Conservation (phyloP, 2,113 vertebrate genomes). For the Cottus gobio region DNA sequence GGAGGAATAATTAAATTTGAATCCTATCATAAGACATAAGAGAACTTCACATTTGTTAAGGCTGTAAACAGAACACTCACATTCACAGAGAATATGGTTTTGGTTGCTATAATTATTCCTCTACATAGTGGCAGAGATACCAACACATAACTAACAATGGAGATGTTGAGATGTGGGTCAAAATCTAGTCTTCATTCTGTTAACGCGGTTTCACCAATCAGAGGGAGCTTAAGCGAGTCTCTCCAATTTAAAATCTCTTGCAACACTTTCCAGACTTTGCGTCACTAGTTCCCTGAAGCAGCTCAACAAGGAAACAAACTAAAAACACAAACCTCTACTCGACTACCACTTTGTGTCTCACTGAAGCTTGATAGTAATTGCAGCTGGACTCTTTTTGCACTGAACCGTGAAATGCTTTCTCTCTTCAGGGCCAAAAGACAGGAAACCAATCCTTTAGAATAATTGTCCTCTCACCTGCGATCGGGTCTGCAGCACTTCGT, state of each 20-base stretch:
- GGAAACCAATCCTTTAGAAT: neutral
- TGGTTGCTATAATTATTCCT: neutral
- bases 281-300: no score
- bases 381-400: neutral
- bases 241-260: neutral
- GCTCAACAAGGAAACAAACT: no score
- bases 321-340: no score
- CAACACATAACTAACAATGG: neutral
- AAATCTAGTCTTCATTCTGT: neutral
- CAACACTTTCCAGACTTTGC: neutral
- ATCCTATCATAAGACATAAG: neutral
- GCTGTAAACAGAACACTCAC: neutral
- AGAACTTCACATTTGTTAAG: neutral
- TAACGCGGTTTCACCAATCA: neutral
- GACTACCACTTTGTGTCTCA: neutral
- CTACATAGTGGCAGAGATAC: neutral
- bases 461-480: conserved; percentile 81
- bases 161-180: neutral
- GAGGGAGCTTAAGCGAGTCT: neutral
- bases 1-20: neutral
- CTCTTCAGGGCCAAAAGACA: no score
- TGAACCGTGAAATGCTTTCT: neutral
- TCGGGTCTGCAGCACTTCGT: conserved; percentile 83
- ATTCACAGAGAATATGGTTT: neutral
- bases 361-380: neutral